Percentiles rank a stretch among this genome's conserved stretches.
phyloP scores from a whole-genome alignment of 2,113 vertebrate species.

The Stegostoma tigrinum region DNA sequence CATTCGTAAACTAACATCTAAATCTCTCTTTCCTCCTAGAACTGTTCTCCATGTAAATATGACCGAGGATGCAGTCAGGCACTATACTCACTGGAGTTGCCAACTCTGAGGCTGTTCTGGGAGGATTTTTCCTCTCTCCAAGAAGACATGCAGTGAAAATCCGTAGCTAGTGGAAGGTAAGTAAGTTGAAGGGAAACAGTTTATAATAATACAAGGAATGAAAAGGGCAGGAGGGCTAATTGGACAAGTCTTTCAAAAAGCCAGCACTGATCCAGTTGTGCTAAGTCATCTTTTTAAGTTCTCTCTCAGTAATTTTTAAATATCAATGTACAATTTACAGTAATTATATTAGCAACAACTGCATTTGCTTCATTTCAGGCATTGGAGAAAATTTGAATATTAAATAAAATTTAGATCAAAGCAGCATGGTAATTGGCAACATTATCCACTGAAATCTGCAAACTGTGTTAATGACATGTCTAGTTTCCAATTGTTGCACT shows the following conservation, averaged over 20 bases:
- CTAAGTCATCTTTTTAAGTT: not conserved
- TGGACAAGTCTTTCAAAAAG: not conserved
- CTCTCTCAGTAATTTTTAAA: not conserved
- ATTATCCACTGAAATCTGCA: not conserved
- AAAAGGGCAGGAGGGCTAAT: no score
- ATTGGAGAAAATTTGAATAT: not conserved
- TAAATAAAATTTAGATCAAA: not conserved
- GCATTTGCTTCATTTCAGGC: not conserved
- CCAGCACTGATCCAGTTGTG: not conserved
- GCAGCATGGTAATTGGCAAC: not conserved
- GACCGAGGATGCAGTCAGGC: no score
- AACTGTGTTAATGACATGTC: not conserved
- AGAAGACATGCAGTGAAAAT: no score
- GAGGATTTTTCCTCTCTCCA: no score
- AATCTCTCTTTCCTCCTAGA: not conserved
- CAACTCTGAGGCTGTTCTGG: no score
- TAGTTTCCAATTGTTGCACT: not conserved
- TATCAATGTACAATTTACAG: not conserved
- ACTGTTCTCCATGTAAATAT: no score
- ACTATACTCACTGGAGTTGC: no score
- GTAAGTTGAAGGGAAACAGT: no score
- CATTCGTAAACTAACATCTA: not conserved
- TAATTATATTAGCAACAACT: no score
- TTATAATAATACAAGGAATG: no score
- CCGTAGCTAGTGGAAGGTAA: no score